Evolutionary conservation across 2,797 vertebrate species (phyloP).

Genomic region (Microcaecilia unicolor): DNA sequence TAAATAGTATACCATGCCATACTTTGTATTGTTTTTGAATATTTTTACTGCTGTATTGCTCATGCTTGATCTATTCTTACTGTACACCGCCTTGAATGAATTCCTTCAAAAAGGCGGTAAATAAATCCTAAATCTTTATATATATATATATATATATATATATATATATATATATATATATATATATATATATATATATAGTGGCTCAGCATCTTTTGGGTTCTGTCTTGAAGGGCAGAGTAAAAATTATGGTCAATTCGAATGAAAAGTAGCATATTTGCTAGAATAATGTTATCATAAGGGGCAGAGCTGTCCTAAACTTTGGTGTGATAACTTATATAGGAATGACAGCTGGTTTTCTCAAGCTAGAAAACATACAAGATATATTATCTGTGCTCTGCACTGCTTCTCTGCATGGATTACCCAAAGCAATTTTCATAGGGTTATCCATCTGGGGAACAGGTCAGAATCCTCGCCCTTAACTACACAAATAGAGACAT

Average conservation of each 20-base stretch:
- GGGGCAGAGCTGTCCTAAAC: constrained; percentile 1
- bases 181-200: too few relatives aligned
- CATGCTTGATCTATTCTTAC: too few relatives aligned
- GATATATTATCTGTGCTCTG: constrained; percentile 19
- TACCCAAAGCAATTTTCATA: constrained; percentile 16
- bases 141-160: too few relatives aligned
- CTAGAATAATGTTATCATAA: constrained; percentile 13
- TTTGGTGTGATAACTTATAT: constrained; percentile 11
- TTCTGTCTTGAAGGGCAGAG: not conserved
- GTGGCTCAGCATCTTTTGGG: constrained; percentile 2
- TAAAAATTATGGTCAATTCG: constrained; percentile 17
- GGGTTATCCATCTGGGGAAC: not conserved
- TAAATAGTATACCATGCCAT: too few relatives aligned
- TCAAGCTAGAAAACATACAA: constrained; percentile 11
- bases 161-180: too few relatives aligned
- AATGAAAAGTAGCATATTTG: constrained; percentile 18
- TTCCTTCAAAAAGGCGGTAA: too few relatives aligned
- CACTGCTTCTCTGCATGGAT: constrained; percentile 7
- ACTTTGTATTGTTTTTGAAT: too few relatives aligned
- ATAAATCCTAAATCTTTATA: too few relatives aligned
- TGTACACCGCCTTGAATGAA: too few relatives aligned
- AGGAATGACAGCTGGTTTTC: constrained; percentile 12
- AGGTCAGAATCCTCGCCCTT: not conserved
- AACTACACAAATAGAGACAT: constrained; percentile 1
- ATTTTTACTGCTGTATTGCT: too few relatives aligned